These are phyloP conservation scores for Cichlasoma orientale DNA, from an alignment of 2,797 vertebrate species.

Conservation along the genomic window DNA sequence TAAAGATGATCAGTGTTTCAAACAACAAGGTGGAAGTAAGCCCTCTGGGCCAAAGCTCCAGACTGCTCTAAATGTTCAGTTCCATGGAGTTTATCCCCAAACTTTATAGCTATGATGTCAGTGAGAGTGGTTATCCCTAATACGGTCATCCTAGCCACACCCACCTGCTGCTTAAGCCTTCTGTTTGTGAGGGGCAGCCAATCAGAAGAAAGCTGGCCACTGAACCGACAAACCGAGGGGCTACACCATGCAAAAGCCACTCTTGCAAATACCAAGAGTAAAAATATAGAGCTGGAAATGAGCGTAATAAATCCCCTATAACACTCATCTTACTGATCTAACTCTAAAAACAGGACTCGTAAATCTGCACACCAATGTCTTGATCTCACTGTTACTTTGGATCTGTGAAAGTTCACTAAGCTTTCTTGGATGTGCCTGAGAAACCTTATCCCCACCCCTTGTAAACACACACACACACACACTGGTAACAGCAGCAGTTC, in stretches of 20 bases:
- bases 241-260: neutral
- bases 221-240: neutral
- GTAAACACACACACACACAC: neutral
- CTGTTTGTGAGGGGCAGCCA: neutral
- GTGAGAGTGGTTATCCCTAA: neutral
- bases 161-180: neutral
- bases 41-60: neutral
- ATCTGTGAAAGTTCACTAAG: conserved; percentile 6
- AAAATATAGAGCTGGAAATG: neutral
- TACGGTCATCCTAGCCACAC: neutral
- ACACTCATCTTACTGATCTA: neutral
- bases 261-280: neutral
- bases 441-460: conserved; percentile 16
- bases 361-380: conserved; percentile 8
- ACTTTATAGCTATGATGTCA: neutral
- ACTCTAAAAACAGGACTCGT: neutral
- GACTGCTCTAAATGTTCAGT: too few species aligned
- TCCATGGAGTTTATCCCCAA: fast-evolving
- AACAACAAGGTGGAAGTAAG: neutral
- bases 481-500: conserved; percentile 27
- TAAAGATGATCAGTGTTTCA: neutral
- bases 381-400: neutral
- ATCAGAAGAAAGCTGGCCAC: neutral
- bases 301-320: neutral
- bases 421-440: conserved; percentile 8